Base-by-base conservation (phyloP, 2,888 invertebrate species). In the Macrostomum cliftonense region DNA sequence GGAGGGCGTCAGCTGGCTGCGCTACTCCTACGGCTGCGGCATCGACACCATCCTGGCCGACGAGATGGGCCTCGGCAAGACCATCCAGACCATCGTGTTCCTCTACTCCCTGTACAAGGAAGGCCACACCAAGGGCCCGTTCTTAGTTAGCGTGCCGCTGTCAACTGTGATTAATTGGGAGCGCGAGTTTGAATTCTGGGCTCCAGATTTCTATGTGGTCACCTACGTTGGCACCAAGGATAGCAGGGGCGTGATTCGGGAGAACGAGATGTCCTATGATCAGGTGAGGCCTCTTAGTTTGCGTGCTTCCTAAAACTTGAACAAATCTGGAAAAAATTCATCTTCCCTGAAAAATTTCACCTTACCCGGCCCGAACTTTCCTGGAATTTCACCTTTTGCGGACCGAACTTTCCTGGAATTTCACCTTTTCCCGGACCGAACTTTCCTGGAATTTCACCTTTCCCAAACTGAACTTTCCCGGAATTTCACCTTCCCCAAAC, bases 91-190 rank as follows among this genome's bases (percentile, higher is more conserved):
- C 0, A 93, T 97, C 42, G 82, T 86, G n/a, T 99, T 99, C 74
- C 76, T 99, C 20, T 86, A 46, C 42, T 46, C 46, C 12, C 39
- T 46, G 12, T 46, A 45, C 19, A 47, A 47, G 21, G 17, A 43
- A 19, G 43, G 47, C 39, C 54, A 55, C 12, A 88, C 87, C 68
- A 85, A 85, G 65, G 95, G 95, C 12, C 95, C 95, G 0, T 95
- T 95, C 71, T 73, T 97, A 50, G 88, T 79, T 0, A 84, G 88
- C n/a, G 97, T 93, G 1, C 97, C 97, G 0, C 76, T 99, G 1
- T 95, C 97, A 0, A 99, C 97, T 0, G 86, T 99, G 56, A 95
- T 97, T 62, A 99, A 99, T 73, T 99, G 97, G 97, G 97, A 99
- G 71, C 77, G 97, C 72, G 97, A 99, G 71, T 97, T 97, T 66